phyloP scores from a whole-genome alignment of 2,113 vertebrate species.

The Heterotis niloticus region DNA sequence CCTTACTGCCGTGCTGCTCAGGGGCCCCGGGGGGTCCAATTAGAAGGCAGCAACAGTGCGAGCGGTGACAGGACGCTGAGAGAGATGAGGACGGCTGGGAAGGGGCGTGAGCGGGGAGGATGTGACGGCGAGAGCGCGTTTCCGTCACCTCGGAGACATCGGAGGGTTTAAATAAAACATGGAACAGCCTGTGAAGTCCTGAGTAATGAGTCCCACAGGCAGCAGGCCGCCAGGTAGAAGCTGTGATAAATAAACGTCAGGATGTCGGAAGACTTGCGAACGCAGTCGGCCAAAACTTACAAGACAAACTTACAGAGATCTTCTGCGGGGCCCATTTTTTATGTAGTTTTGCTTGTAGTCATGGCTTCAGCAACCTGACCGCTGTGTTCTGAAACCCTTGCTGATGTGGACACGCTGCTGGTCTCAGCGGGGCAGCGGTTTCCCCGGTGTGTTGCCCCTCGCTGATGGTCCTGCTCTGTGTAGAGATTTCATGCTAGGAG shows the following conservation, averaged over 20 bases:
- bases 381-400: too few species aligned
- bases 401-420: too few species aligned
- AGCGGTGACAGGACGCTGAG: neutral
- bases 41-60: neutral
- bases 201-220: slow-evolving; percentile 37
- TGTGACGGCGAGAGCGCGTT: neutral
- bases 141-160: neutral
- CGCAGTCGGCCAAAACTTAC: neutral
- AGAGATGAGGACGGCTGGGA: neutral
- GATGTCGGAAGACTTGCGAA: slow-evolving; percentile 4
- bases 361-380: too few species aligned
- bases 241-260: slow-evolving; percentile 27
- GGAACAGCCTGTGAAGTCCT: slow-evolving; percentile 19
- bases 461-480: too few species aligned
- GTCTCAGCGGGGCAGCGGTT: too few species aligned
- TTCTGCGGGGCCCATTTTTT: slow-evolving; percentile 15
- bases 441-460: too few species aligned
- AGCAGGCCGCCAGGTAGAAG: neutral
- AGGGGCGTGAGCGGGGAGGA: neutral
- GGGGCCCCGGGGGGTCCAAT: slow-evolving; percentile 13
- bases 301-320: neutral
- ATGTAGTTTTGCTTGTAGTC: too few species aligned
- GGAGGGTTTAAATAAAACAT: slow-evolving; percentile 30
- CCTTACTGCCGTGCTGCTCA: neutral
- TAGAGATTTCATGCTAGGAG: neutral